These are phyloP conservation scores for Chloropsis cyanopogon DNA, from an alignment of 2,113 vertebrate genomes.

Conservation along the genomic window DNA sequence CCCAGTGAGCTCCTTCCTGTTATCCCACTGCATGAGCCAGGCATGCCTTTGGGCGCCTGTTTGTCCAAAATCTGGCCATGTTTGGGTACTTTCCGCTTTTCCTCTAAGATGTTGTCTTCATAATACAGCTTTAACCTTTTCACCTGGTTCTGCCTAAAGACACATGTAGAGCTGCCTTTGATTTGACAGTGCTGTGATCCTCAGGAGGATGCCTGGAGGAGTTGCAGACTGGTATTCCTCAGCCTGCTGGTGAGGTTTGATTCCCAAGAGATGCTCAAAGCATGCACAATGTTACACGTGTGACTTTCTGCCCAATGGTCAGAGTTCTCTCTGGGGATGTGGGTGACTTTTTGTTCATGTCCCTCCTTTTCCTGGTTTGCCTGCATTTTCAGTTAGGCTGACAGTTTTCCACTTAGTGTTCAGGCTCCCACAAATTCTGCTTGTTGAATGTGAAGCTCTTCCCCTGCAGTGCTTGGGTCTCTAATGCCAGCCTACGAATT, in stretches of 20 bases:
- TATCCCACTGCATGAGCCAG: background rate
- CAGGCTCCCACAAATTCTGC: background rate
- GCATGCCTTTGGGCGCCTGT: background rate
- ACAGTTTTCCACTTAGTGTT: background rate
- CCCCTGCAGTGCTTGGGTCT: background rate
- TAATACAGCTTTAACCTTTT: background rate
- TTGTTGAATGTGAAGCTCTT: background rate
- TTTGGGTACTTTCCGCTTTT: background rate
- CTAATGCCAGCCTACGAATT: background rate
- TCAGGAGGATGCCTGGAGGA: background rate
- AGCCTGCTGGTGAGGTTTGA: background rate
- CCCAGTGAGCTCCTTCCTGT: background rate
- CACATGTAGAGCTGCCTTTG: background rate
- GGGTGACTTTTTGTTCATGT: background rate
- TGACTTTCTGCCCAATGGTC: background rate
- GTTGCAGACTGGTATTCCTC: background rate
- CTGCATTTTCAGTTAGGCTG: background rate
- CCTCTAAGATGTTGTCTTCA: background rate
- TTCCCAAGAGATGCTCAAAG: background rate
- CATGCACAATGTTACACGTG: rapidly evolving
- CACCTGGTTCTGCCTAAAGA: background rate
- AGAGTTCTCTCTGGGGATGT: background rate
- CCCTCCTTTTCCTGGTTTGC: background rate
- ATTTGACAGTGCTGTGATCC: background rate
- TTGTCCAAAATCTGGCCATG: background rate